Percentiles rank a stretch among this genome's conserved stretches.
Evolutionary conservation across 2,797 vertebrate species (phyloP).

Genomic region (Tokudaia tokunoshimensis): DNA sequence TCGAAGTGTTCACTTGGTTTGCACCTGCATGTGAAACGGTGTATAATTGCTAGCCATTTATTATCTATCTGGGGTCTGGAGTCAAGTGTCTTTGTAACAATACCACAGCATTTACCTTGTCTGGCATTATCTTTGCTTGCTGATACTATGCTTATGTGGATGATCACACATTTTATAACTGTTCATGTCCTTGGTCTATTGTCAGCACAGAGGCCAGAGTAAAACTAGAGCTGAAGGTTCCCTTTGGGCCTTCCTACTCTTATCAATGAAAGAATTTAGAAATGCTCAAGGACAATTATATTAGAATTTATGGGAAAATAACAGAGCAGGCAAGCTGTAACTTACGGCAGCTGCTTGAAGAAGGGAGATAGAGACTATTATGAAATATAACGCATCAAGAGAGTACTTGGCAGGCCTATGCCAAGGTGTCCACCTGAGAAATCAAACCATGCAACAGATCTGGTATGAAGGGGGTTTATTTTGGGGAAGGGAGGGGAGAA

Average conservation of each 20-base stretch:
- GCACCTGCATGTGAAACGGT: neutral
- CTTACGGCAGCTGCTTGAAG: neutral
- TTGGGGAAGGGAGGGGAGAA: too few species aligned
- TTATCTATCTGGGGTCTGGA: neutral
- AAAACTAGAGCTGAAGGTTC: neutral
- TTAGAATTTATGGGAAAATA: neutral
- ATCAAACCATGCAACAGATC: too few species aligned
- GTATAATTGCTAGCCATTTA: neutral
- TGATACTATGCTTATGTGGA: neutral
- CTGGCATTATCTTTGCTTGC: neutral
- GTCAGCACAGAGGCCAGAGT: neutral
- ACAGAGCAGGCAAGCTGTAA: neutral
- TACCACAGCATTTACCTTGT: neutral
- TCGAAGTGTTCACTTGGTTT: neutral
- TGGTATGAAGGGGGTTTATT: too few species aligned
- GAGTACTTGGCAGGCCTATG: too few species aligned
- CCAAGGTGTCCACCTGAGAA: too few species aligned
- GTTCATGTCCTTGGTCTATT: neutral
- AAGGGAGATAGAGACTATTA: neutral
- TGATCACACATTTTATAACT: neutral
- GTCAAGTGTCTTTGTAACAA: neutral
- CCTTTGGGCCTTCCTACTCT: neutral
- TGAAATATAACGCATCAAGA: too few species aligned
- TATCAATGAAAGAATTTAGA: neutral
- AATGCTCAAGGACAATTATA: neutral